phyloP scores from a whole-genome alignment of 2,888 invertebrate genomes.

The Oscheius sp. region DNA sequence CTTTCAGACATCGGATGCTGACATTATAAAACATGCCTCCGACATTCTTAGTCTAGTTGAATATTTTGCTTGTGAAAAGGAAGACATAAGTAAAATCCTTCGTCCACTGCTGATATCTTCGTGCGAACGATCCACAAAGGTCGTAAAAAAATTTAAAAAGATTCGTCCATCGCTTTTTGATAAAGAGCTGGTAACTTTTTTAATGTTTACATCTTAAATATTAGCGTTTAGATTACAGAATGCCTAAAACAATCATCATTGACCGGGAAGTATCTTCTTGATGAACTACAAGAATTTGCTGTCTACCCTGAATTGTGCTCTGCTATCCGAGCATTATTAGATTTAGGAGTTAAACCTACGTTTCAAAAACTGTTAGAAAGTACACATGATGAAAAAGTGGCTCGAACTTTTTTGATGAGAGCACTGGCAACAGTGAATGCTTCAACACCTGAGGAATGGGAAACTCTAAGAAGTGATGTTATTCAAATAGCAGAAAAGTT shows the following conservation, averaged over 20 bases:
- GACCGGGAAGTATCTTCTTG: constrained; percentile 43
- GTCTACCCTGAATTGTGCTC: constrained; percentile 38
- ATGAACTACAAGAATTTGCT: constrained; percentile 32
- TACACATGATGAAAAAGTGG: constrained; percentile 42
- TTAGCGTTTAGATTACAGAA: constrained; percentile 32
- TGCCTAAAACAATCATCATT: constrained; percentile 37
- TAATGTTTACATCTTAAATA: background rate
- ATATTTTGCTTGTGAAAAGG: constrained; percentile 26
- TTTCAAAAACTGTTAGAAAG: constrained; percentile 46
- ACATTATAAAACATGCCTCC: constrained; percentile 27
- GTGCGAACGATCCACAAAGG: constrained; percentile 16
- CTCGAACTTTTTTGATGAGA: constrained; percentile 40
- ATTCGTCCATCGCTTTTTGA: background rate
- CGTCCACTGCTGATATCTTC: background rate
- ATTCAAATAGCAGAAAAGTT: constrained; percentile 39
- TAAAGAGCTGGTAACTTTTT: constrained; percentile 9
- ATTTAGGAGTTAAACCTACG: constrained; percentile 44
- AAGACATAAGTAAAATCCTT: background rate
- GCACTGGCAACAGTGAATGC: constrained; percentile 35
- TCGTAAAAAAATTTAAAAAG: constrained; percentile 10
- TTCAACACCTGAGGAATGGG: constrained; percentile 39
- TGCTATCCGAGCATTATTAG: constrained; percentile 38
- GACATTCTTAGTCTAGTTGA: constrained; percentile 33
- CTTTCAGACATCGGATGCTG: constrained; percentile 32
- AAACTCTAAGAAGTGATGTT: constrained; percentile 40